Evolutionary conservation across 2,888 invertebrate genomes (phyloP), one percentile per base, ranked within the genome.

Genomic region (Agapostemon virescens): DNA sequence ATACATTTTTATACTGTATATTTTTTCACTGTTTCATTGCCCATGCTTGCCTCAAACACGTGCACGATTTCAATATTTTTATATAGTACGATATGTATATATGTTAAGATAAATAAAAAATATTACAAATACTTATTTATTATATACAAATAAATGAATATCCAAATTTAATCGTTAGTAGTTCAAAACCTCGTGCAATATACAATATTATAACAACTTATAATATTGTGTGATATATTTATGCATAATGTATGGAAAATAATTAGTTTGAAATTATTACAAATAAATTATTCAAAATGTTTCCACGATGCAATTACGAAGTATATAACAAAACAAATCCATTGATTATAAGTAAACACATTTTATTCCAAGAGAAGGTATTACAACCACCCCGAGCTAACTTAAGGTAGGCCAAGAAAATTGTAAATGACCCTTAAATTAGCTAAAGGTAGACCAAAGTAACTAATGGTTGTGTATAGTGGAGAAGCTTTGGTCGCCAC

Each of bases 11-110:
- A 42, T 73, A 82, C 49, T 40, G 71, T 74, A 71, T 66, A 69
- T 52, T 52, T 67, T 49, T 7, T 75, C 68, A 30, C 58, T 61
- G 33, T 67, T 74, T 68, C 55, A 75, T 7, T 78, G 78, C 81
- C 78, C 38, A 36, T 73, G 42, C 83, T 81, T 83, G 81, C 81
- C 83, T 45, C 30, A 38, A n/a, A 52, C 26, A 45, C 61, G 58
- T 70, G 63, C 26, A 20, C 71, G 15, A 69, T 58, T 52, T 15
- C 23, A 20, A 69, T 64, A 45, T 74, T 74, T 38, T 52, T 67
- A 69, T 17, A 69, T 38, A 49, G 23, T 30, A 67, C 49, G 23
- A 7, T 45, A 49, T 69, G 20, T 64, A 74, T 71, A 20, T 58
- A 38, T 55, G 63, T 55, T 13, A n/a, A 40, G 52, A 61, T 17